Evolutionary conservation across 2,113 vertebrate species (phyloP).

Genomic region (Brienomyrus longianalis): DNA sequence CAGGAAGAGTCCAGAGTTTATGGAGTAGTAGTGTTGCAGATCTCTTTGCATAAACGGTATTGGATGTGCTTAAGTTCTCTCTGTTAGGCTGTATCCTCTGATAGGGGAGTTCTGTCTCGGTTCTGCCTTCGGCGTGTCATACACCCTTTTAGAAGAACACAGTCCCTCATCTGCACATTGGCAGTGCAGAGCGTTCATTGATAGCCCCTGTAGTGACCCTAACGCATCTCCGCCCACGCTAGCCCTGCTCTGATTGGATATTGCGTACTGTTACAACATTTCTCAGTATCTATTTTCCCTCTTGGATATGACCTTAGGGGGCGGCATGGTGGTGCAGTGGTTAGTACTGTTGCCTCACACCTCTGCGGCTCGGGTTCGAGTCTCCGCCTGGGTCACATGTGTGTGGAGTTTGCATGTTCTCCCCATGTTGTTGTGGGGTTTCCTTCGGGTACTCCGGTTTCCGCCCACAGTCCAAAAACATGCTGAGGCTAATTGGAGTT

Average conservation of each 20-base stretch:
- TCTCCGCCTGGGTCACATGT: too few species aligned
- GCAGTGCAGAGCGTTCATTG: not conserved
- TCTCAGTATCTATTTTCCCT: not conserved
- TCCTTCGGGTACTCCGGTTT: too few species aligned
- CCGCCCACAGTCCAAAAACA: too few species aligned
- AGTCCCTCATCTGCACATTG: not conserved
- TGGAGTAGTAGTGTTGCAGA: not conserved
- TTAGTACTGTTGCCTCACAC: too few species aligned
- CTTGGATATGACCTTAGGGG: not conserved
- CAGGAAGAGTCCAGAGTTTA: not conserved
- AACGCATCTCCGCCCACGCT: not conserved
- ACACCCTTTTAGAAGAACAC: not conserved
- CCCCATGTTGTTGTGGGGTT: too few species aligned
- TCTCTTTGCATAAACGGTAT: not conserved
- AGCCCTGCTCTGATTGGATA: not conserved
- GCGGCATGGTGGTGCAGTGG: too few species aligned
- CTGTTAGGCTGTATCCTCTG: not conserved
- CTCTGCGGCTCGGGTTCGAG: too few species aligned
- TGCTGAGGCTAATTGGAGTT: too few species aligned
- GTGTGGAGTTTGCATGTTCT: too few species aligned
- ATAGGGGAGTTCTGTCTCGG: not conserved
- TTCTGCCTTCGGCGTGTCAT: not conserved
- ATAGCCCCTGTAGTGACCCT: not conserved
- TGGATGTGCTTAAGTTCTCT: not conserved
- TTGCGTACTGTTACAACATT: not conserved